Conservation (phyloP, 37 sponge, comb jelly and placozoan species). For the Aplysina aerophoba region DNA sequence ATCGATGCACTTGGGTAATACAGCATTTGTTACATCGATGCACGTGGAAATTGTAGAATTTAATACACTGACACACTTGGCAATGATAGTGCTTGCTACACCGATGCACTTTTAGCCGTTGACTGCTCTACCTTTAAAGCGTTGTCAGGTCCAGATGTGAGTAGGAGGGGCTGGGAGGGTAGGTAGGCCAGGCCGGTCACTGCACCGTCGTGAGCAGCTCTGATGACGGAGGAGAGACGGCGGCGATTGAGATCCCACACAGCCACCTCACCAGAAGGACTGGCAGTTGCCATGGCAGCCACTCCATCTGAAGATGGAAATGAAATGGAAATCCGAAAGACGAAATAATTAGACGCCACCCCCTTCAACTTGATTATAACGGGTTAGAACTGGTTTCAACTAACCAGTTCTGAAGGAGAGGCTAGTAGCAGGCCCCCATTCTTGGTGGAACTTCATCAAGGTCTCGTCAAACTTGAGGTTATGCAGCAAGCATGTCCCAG, state of each 20-base stretch:
- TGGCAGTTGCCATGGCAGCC: constrained; percentile 75
- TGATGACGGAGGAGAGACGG: constrained; percentile 61
- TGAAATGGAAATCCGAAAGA: background rate
- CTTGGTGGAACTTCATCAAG: constrained; percentile 92
- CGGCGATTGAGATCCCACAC: constrained; percentile 91
- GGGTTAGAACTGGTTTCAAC: background rate
- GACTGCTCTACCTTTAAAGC: constrained; percentile 75
- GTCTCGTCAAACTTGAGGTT: constrained; percentile 86
- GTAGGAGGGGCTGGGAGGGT: constrained; percentile 79
- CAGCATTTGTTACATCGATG: no score
- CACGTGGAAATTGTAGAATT: no score
- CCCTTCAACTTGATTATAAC: no score
- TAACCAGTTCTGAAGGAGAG: constrained; percentile 92
- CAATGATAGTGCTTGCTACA: no score
- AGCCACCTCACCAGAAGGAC: constrained; percentile 87
- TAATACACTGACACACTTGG: no score
- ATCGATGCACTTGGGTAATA: no score
- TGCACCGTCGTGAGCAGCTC: constrained; percentile 72
- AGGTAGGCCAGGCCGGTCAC: constrained; percentile 72
- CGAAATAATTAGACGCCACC: no score
- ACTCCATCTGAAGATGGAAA: constrained; percentile 68
- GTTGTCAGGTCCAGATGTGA: constrained; percentile 90
- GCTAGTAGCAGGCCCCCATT: constrained; percentile 91
- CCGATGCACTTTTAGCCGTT: no score
- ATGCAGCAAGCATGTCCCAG: constrained; percentile 82